Evolutionary conservation across 2,888 invertebrate species (phyloP).

Genomic region (Smittia sp.): DNA sequence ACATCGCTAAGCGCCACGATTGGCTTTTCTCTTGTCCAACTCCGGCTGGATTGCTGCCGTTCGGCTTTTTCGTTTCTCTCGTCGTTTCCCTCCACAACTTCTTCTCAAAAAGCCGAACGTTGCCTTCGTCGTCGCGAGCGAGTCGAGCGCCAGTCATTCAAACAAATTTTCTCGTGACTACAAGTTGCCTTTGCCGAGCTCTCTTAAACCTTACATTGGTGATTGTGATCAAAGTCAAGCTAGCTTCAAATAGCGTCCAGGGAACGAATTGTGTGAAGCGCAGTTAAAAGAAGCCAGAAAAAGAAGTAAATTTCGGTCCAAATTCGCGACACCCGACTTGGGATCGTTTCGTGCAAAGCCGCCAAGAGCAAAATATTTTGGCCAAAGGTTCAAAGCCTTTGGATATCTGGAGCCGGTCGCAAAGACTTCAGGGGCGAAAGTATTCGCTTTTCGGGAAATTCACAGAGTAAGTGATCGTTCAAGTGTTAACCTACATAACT

Average conservation of each 20-base stretch:
- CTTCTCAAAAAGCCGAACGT: neutral
- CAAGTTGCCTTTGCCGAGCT: neutral
- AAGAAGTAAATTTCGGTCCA: neutral
- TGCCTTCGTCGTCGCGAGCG: neutral
- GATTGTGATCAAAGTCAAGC: neutral
- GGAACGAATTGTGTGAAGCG: neutral
- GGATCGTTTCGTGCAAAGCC: neutral
- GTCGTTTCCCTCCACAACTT: too few species aligned
- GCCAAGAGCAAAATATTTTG: neutral
- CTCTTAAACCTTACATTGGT: neutral
- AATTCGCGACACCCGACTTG: neutral
- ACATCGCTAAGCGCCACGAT: neutral
- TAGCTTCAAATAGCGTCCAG: neutral
- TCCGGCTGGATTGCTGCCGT: neutral
- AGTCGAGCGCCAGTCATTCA: neutral
- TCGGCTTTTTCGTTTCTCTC: too few species aligned
- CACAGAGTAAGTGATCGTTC: constrained; percentile 1
- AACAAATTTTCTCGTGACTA: neutral
- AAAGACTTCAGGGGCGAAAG: neutral
- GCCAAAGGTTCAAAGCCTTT: neutral
- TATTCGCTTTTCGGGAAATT: neutral
- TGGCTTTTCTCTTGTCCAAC: neutral
- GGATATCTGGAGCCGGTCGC: neutral
- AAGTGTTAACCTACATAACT: neutral
- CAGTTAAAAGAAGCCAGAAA: neutral